Evolutionary conservation across 2,888 invertebrate species (phyloP), one percentile per base, ranked within the genome.

Genomic region (Diadegma fenestrale): DNA sequence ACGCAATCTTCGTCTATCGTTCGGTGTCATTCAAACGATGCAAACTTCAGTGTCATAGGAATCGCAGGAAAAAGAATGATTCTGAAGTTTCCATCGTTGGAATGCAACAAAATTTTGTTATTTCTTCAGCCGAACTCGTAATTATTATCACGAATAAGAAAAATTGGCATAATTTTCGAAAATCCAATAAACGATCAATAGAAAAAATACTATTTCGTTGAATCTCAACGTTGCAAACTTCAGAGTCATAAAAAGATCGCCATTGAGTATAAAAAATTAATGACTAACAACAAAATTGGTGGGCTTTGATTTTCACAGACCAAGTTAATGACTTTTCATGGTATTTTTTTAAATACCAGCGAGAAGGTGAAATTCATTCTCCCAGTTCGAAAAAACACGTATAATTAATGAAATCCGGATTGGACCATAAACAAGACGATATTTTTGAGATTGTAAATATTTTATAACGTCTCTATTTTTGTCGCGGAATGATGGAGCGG

Each of bases 401-500:
- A 37, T 22, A 54, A 12, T 54, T 22, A 22, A 10, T 54, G 2
- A 22, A 54, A 54, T 22, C 10, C 12, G 12, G 22, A 54, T 54
- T 19, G 22, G 22, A 10, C 12, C 22, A 22, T 54, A 54, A 54
- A 54, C 54, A 22, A 54, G 10, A 12, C 12, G 2, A 22, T 54
- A 37, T 41, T 64, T 64, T 64, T 41, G 19, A 64, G 54, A 54
- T 54, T 54, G 22, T 26, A 58, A 26, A 26, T 22, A 54, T 54
- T 63, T 17, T 1, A 63, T 63, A 37, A n/a, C n/a, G 37, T 8
- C 66, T 22, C n/a, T 3, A 51, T 51, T 51, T 33, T 12, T 12
- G 33, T 72, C 22, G 51, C 30, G 54, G 5, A 33, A 7, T 51
- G 58, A 73, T 43, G 14, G 43, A 14, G 14, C 1, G 6, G 22